phyloP scores from a whole-genome alignment of 2,888 invertebrate species.

The Capitulum mitella region DNA sequence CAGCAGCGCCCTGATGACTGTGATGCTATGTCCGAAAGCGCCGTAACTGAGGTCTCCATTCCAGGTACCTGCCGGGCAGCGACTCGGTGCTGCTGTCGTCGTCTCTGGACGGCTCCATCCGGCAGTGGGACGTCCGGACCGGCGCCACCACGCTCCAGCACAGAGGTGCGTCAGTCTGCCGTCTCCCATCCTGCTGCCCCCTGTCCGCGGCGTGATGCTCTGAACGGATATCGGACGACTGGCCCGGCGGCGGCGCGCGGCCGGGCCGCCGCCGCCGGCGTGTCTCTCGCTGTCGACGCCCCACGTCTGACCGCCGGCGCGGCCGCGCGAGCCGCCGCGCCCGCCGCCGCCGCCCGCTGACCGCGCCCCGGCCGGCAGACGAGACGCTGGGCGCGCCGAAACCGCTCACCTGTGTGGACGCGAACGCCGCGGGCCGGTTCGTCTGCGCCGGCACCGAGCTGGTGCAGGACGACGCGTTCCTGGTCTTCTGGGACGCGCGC shows the following conservation, averaged over 20 bases:
- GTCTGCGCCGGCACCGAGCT: conserved; percentile 68
- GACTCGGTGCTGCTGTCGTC: conserved; percentile 26
- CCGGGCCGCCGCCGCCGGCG: conserved; percentile 4
- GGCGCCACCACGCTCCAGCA: not conserved
- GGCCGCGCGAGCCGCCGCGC: not conserved
- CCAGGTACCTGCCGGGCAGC: not conserved
- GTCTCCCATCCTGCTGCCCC: not conserved
- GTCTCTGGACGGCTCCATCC: conserved; percentile 1
- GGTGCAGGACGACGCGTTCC: conserved; percentile 59
- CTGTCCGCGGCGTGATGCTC: not conserved
- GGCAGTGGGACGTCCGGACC: conserved; percentile 12
- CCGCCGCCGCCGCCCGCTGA: not conserved
- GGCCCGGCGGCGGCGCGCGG: not conserved
- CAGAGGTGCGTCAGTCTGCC: not conserved
- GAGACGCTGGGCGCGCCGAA: conserved; percentile 46
- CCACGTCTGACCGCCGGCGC: conserved; percentile 40
- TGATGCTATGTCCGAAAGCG: not conserved
- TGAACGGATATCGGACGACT: conserved; percentile 25
- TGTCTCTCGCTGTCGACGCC: conserved; percentile 40
- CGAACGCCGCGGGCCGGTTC: conserved; percentile 60
- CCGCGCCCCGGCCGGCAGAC: conserved; percentile 37
- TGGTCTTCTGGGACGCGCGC: conserved; percentile 74
- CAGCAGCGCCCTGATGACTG: not conserved
- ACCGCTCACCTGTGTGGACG: conserved; percentile 63
- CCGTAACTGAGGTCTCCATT: too few relatives aligned